Conservation (phyloP, 2,113 vertebrate species). For the Lampris megalopsis region DNA sequence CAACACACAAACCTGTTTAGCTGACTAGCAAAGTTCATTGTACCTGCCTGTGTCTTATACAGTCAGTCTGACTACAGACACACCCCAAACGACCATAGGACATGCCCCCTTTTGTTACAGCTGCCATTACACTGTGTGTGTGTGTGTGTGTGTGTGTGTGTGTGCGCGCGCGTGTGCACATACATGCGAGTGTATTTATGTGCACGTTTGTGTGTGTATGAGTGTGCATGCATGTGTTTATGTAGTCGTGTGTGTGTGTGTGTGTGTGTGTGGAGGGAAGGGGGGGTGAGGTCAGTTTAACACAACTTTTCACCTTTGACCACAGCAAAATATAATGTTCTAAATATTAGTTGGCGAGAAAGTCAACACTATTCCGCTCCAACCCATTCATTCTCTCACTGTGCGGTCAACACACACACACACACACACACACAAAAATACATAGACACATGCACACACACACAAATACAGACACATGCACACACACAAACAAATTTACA, state of each 20-base stretch:
- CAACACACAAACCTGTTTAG: constrained; percentile 15
- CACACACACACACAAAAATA: neutral
- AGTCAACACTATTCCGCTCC: constrained; percentile 30
- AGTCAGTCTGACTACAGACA: constrained; percentile 70
- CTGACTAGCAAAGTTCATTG: constrained; percentile 49
- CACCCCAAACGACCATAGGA: constrained; percentile 54
- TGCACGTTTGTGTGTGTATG: constrained; percentile 1
- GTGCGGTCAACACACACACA: constrained; percentile 2
- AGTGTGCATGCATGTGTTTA: constrained; percentile 12
- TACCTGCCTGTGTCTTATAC: constrained; percentile 81
- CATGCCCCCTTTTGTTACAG: constrained; percentile 54
- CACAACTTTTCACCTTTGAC: constrained; percentile 40
- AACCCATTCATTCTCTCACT: constrained; percentile 19
- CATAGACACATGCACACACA: neutral
- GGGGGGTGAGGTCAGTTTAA: constrained; percentile 27
- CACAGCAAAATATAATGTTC: constrained; percentile 50
- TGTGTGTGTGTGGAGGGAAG: neutral
- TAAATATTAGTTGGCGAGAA: constrained; percentile 37
- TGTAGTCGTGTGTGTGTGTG: neutral
- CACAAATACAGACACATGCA: neutral
- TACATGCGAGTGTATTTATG: neutral
- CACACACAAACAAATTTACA: neutral
- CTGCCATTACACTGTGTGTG: constrained; percentile 7
- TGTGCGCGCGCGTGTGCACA: neutral
- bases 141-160: constrained; percentile 21